Percentiles rank a stretch among this genome's conserved stretches.
phyloP scores from a whole-genome alignment of 2,113 vertebrate species.

The Microcebus jonahi region DNA sequence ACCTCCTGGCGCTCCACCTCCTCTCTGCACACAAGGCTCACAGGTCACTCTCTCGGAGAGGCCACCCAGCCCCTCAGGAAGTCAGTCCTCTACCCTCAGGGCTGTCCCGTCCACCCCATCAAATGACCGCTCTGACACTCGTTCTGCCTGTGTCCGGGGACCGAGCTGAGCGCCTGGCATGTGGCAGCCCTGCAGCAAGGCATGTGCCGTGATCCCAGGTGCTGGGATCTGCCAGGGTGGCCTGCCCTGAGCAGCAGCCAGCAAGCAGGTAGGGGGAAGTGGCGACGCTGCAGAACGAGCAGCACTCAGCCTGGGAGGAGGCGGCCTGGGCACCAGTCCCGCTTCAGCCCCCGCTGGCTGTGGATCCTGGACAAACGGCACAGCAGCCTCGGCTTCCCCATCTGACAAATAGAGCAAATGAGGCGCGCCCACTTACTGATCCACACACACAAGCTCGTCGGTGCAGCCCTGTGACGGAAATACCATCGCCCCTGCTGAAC shows the following conservation, averaged over 20 bases:
- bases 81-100: background rate
- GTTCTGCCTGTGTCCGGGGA: background rate
- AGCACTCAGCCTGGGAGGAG: background rate
- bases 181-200: accelerated
- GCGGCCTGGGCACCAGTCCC: background rate
- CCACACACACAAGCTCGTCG: background rate
- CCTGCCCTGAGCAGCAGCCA: background rate
- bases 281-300: accelerated
- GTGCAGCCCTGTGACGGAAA: background rate
- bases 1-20: background rate
- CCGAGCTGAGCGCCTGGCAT: background rate
- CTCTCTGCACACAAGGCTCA: background rate
- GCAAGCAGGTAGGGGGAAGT: background rate
- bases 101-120: background rate
- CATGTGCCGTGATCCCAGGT: background rate
- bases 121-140: background rate
- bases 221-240: background rate
- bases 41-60: background rate
- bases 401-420: background rate
- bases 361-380: background rate
- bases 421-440: background rate
- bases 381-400: background rate
- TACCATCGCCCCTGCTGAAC: background rate
- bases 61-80: background rate
- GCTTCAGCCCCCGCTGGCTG: background rate